phyloP scores from a whole-genome alignment of 2,888 invertebrate species.

The Amblyteles armatorius region DNA sequence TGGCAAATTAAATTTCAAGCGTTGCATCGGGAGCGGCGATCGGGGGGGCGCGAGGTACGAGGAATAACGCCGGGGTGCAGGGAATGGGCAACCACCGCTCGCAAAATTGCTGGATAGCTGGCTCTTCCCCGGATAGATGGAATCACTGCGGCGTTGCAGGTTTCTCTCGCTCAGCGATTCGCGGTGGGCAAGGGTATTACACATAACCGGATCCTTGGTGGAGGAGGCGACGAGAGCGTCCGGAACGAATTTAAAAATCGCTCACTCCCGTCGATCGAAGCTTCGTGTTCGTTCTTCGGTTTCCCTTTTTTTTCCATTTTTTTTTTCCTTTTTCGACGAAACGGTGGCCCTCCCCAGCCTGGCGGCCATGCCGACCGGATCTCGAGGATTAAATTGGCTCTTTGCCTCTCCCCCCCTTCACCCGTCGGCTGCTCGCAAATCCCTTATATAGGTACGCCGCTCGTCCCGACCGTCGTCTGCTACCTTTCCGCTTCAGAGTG shows the following conservation, averaged over 20 bases:
- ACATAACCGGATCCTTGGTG: constrained; percentile 46
- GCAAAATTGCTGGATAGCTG: constrained; percentile 31
- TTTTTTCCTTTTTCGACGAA: constrained; percentile 21
- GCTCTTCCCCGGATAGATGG: constrained; percentile 28
- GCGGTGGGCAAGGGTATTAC: constrained; percentile 35
- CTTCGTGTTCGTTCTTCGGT: constrained; percentile 51
- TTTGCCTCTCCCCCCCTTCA: constrained; percentile 1
- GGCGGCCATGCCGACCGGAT: constrained; percentile 56
- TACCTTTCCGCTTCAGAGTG: constrained; percentile 2
- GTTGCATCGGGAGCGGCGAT: neutral
- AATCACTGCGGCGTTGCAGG: constrained; percentile 50
- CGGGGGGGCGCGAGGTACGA: neutral
- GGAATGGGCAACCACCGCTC: neutral
- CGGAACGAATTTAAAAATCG: constrained; percentile 57
- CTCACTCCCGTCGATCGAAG: constrained; percentile 39
- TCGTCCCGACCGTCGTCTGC: constrained; percentile 50
- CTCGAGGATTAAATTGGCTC: constrained; percentile 66
- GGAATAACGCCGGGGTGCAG: neutral
- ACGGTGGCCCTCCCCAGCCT: constrained; percentile 44
- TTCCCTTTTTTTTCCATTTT: constrained; percentile 5
- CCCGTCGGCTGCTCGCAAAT: constrained; percentile 50
- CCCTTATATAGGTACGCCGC: constrained; percentile 56
- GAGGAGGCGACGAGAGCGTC: constrained; percentile 34
- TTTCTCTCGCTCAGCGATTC: constrained; percentile 20
- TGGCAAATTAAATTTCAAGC: constrained; percentile 52